Evolutionary conservation across 2,888 invertebrate genomes (phyloP).

Genomic region (Eustalomyia histrio): DNA sequence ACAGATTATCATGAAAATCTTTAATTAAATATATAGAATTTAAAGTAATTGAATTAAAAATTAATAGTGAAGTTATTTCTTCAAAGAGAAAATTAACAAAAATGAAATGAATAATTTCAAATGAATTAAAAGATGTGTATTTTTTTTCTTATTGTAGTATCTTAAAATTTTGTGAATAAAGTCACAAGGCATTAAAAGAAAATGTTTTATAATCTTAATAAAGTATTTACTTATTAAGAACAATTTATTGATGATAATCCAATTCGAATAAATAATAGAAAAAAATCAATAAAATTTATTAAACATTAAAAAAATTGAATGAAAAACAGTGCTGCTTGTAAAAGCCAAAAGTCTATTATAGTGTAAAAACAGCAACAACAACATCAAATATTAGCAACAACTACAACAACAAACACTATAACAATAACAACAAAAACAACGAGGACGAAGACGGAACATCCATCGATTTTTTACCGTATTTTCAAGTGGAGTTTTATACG

Average conservation of each 20-base stretch:
- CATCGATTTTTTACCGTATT: slow-evolving; percentile 64
- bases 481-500: slow-evolving; percentile 56
- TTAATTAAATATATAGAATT: slow-evolving; percentile 1
- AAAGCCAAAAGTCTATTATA: slow-evolving; percentile 13
- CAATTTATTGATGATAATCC: background rate
- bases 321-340: background rate
- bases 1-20: slow-evolving; percentile 3
- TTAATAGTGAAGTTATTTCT: background rate
- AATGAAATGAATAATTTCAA: background rate
- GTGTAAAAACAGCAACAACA: slow-evolving; percentile 30
- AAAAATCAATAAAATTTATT: slow-evolving; percentile 56
- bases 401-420: background rate
- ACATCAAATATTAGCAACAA: slow-evolving; percentile 22
- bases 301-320: slow-evolving; percentile 38
- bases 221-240: background rate
- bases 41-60: slow-evolving; percentile 21
- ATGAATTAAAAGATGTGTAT: slow-evolving; percentile 9
- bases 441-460: slow-evolving; percentile 53
- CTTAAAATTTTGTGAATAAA: slow-evolving; percentile 12
- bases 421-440: slow-evolving; percentile 37
- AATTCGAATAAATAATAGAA: background rate
- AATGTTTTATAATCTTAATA: background rate
- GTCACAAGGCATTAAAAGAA: background rate
- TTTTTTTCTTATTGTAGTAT: slow-evolving; percentile 1
- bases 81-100: background rate